These are phyloP conservation scores for Lophius piscatorius DNA, from an alignment of 2,113 vertebrate genomes.

Conservation along the genomic window DNA sequence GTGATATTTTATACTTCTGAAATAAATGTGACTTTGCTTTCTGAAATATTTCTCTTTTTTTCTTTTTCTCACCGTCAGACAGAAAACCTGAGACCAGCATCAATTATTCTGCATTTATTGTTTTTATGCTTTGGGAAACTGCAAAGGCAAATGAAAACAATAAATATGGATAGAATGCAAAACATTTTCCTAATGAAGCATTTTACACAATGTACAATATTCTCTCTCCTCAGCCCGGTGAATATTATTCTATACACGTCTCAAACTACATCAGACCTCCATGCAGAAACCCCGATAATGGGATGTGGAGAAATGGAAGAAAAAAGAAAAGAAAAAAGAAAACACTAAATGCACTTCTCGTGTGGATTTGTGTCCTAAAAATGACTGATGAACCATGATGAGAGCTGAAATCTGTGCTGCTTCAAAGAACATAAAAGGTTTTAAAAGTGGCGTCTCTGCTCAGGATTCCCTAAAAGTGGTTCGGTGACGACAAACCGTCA, in stretches of 20 bases:
- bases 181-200: conserved; percentile 95
- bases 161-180: conserved; percentile 99
- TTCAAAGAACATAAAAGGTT: conserved; percentile 72
- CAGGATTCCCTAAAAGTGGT: conserved; percentile 51
- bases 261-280: conserved; percentile 86
- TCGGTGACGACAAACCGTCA: conserved; percentile 1
- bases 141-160: conserved; percentile 95
- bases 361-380: conserved; percentile 62
- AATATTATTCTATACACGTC: conserved; percentile 86
- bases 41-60: conserved; percentile 7
- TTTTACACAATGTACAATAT: conserved; percentile 99
- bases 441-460: conserved; percentile 80
- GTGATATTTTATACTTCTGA: conserved; percentile 61
- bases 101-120: conserved; percentile 80
- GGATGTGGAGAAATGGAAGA: conserved; percentile 68
- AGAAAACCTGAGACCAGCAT: conserved; percentile 3
- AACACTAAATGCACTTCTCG: conserved; percentile 51
- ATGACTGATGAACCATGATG: conserved; percentile 85
- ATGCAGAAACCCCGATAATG: conserved; percentile 86
- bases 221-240: conserved; percentile 67
- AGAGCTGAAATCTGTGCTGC: conserved; percentile 85
- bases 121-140: conserved; percentile 86
- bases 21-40: conserved; percentile 55
- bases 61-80: not conserved
- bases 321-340: conserved; percentile 3